phyloP scores from a whole-genome alignment of 2,888 invertebrate genomes.

The Drosophila demipolita region DNA sequence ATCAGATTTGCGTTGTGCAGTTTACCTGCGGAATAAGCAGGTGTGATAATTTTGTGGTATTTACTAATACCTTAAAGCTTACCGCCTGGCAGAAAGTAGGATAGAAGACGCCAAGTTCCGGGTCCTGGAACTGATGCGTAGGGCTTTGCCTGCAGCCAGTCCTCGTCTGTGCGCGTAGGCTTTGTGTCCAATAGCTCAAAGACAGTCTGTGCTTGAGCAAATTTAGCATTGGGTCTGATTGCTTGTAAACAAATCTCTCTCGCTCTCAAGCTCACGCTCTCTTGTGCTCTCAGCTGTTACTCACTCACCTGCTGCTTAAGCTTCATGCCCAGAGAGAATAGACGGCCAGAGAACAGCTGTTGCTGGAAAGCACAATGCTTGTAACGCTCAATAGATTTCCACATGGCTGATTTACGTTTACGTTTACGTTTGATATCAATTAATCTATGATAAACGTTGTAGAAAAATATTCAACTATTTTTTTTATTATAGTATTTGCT shows the following conservation, averaged over 20 bases:
- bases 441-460: background rate
- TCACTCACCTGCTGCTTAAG: conserved; percentile 67
- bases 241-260: conserved; percentile 62
- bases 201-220: conserved; percentile 28
- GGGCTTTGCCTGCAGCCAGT: conserved; percentile 75
- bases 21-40: conserved; percentile 47
- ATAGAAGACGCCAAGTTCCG: conserved; percentile 55
- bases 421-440: no score
- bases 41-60: background rate
- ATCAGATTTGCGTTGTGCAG: conserved; percentile 69
- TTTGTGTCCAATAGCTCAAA: conserved; percentile 40
- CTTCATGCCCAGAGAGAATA: conserved; percentile 18
- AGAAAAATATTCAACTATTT: background rate
- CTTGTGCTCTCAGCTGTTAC: conserved; percentile 17
- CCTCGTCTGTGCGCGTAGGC: conserved; percentile 55
- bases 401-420: conserved; percentile 49
- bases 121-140: conserved; percentile 79
- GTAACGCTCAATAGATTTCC: conserved; percentile 15
- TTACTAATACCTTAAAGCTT: background rate
- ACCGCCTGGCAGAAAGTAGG: conserved; percentile 81
- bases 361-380: background rate
- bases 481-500: background rate
- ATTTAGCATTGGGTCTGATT: conserved; percentile 41
- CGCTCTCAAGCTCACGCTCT: background rate
- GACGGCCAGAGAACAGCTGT: conserved; percentile 52